phyloP scores from a whole-genome alignment of 2,797 vertebrate genomes.

The Apogon hyalosoma region DNA sequence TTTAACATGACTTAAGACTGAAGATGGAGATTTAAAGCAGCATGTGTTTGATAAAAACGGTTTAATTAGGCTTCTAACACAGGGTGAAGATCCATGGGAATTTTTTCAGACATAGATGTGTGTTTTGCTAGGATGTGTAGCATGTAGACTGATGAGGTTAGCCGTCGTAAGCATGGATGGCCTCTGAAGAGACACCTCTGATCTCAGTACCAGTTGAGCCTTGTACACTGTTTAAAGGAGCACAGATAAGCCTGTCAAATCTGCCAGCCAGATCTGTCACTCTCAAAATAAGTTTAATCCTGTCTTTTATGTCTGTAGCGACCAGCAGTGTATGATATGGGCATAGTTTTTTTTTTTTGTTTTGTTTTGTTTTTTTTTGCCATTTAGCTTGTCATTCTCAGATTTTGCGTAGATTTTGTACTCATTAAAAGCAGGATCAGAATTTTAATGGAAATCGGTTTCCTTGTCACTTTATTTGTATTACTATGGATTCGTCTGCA shows the following conservation, averaged over 20 bases:
- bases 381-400: conserved; percentile 11
- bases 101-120: too few relatives aligned
- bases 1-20: not conserved
- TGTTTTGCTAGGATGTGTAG: too few relatives aligned
- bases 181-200: not conserved
- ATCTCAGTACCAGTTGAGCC: not conserved
- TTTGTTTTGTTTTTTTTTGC: too few relatives aligned
- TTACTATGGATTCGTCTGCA: conserved; percentile 26
- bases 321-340: not conserved
- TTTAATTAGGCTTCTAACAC: too few relatives aligned
- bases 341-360: not conserved
- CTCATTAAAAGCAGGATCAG: conserved; percentile 16
- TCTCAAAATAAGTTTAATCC: conserved; percentile 12
- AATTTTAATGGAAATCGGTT: conserved; percentile 28
- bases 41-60: too few relatives aligned
- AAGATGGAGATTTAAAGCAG: too few relatives aligned
- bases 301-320: not conserved
- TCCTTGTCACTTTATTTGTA: conserved; percentile 39
- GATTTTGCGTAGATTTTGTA: conserved; percentile 21
- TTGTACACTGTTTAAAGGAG: not conserved
- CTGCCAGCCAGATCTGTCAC: not conserved
- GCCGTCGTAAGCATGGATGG: not conserved
- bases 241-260: conserved; percentile 13
- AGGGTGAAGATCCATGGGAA: too few relatives aligned
- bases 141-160: not conserved